A percentile compares a stretch with the other conserved stretches of the same genome.
These are phyloP conservation scores for Balaeniceps rex DNA, from an alignment of 2,113 vertebrate species.

Conservation along the genomic window DNA sequence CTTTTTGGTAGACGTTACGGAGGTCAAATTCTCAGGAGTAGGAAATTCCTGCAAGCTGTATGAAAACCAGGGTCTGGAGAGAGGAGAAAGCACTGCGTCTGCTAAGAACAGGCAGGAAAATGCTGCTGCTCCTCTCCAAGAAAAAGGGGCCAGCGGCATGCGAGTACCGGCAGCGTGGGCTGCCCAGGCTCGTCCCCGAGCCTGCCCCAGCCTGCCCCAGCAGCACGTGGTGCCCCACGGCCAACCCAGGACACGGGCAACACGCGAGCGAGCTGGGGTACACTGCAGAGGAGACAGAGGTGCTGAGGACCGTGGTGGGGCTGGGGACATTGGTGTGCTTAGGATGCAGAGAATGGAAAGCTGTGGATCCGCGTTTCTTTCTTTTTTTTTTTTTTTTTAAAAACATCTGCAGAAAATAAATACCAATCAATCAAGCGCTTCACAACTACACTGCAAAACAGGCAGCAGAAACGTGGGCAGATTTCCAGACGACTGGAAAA, in stretches of 20 bases:
- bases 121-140: background rate
- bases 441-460: background rate
- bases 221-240: background rate
- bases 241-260: background rate
- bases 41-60: background rate
- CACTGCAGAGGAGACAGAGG: background rate
- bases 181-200: background rate
- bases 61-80: background rate
- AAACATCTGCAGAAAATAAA: background rate
- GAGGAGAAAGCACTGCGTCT: background rate
- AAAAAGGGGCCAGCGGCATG: background rate
- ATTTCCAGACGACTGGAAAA: background rate
- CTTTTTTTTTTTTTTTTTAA: background rate
- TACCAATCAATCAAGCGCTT: background rate
- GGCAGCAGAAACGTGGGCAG: background rate
- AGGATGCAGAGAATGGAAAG: background rate
- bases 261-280: background rate
- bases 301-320: background rate
- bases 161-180: fast-evolving
- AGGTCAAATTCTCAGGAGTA: background rate
- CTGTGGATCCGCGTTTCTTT: background rate
- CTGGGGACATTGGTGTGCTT: background rate
- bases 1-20: background rate
- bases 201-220: background rate
- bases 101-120: background rate